Percentiles rank a stretch among this genome's conserved stretches.
phyloP scores from a whole-genome alignment of 2,888 invertebrate genomes.

The Drosophila anceps region DNA sequence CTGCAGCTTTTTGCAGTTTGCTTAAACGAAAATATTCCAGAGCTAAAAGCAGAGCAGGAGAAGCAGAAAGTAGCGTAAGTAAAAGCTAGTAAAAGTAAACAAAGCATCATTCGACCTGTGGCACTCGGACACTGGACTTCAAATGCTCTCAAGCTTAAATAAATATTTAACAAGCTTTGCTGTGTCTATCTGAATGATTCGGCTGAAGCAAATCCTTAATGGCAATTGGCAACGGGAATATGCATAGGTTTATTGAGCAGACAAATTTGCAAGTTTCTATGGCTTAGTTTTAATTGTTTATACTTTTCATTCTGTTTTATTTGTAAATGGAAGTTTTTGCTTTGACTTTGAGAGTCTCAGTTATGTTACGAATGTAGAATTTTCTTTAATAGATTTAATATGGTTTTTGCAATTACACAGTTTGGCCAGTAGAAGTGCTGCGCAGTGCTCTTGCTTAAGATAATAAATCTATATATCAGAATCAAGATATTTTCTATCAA shows the following conservation, averaged over 20 bases:
- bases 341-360: no score
- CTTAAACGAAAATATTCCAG: constrained; percentile 25
- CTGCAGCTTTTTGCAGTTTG: constrained; percentile 1
- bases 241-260: background rate
- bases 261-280: background rate
- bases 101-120: constrained; percentile 13
- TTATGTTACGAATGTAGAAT: no score
- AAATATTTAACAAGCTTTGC: constrained; percentile 14
- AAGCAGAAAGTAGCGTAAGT: background rate
- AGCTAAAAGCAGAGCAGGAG: background rate
- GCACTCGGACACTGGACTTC: background rate
- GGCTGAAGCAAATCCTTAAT: background rate
- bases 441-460: no score
- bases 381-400: no score
- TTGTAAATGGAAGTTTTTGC: background rate
- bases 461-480: no score
- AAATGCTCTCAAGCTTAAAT: constrained; percentile 6
- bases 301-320: background rate
- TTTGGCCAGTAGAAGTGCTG: no score
- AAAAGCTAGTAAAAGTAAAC: constrained; percentile 13
- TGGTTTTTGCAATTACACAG: no score
- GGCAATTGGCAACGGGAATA: background rate
- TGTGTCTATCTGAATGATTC: background rate
- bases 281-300: background rate
- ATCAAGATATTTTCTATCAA: no score